phyloP scores from a whole-genome alignment of 1,140 invertebrate genomes.

The Nomia melanderi region DNA sequence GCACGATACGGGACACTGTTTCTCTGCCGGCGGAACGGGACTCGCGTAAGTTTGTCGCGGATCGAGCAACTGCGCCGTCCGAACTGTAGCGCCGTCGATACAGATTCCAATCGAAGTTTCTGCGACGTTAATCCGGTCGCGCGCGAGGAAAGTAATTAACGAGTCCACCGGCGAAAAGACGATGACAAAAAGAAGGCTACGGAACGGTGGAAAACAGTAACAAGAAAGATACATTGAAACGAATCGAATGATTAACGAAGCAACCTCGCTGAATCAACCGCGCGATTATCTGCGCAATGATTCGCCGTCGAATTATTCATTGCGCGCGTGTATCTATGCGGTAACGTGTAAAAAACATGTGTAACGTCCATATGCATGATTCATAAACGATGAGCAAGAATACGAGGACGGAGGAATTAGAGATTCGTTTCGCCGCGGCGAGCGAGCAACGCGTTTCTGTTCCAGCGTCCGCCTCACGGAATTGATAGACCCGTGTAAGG shows the following conservation, averaged over 20 bases:
- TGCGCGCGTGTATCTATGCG: conserved; percentile 1
- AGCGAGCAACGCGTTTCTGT: background rate
- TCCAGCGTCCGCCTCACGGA: background rate
- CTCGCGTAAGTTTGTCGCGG: background rate
- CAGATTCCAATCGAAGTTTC: too few relatives aligned
- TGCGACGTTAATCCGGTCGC: too few relatives aligned
- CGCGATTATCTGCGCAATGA: background rate
- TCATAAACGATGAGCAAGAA: conserved; percentile 5
- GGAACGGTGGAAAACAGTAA: too few relatives aligned
- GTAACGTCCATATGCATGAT: background rate
- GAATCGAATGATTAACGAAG: background rate
- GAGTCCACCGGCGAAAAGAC: too few relatives aligned
- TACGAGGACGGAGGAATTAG: background rate
- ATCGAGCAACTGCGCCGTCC: too few relatives aligned
- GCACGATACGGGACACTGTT: background rate
- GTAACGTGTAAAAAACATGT: conserved; percentile 3
- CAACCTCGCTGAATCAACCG: background rate
- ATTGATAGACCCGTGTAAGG: background rate
- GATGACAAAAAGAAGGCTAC: too few relatives aligned
- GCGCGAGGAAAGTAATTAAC: too few relatives aligned
- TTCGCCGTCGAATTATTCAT: conserved; percentile 10
- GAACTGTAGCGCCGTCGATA: too few relatives aligned
- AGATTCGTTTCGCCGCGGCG: background rate
- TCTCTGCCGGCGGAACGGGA: background rate
- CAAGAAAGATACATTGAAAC: too few relatives aligned